Evolutionary conservation across 2,797 vertebrate species (phyloP), one percentile per base, ranked within the genome.

Genomic region (Lutra lutra): DNA sequence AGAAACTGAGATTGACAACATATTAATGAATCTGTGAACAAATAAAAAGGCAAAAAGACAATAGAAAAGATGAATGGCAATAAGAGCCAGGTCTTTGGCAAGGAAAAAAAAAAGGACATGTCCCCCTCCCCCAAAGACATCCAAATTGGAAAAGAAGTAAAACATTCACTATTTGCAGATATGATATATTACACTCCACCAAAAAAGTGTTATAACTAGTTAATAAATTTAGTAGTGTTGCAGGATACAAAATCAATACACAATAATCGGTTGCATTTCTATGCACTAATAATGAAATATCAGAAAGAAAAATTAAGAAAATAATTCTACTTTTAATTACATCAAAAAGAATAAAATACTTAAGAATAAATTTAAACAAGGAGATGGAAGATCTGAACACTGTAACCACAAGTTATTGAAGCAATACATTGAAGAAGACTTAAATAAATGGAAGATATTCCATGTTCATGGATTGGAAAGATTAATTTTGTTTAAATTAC

Each of bases 21-120:
- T 95, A 97, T 97, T 97, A 95, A 97, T 97, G 89, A 98, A 97
- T 98, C 97, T 98, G 97, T 92, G 95, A 97, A 96, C 87, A 95
- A 95, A 97, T 97, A 70, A 70, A 70, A 70, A 38, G 20, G n/a
- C 35, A 35, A 70, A 25, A 80, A 35, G 51, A 38, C 51, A 56
- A 15, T 56, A 56, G n/a, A 35, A 56, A 56, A 56, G n/a, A 25
- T 35, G 20, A 80, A 80, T 80, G 78, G 25, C 13, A 35, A 0
- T 56, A 80, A 56, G 51, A 80, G 2, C n/a, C 35, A 54, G 12
- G 54, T 80, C 78, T 80, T 38, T 80, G 66, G n/a, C n/a, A 70
- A 70, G 66, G n/a, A 13, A 62, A 29, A 56, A 56, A 20, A 56
- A 56, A 21, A 8, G 54, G 54, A 51, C 48, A 51, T 51, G 3